A percentile compares a stretch with the other conserved stretches of the same genome.
phyloP scores from a whole-genome alignment of 2,797 vertebrate species.

The Mormyrus proboscirostris region DNA sequence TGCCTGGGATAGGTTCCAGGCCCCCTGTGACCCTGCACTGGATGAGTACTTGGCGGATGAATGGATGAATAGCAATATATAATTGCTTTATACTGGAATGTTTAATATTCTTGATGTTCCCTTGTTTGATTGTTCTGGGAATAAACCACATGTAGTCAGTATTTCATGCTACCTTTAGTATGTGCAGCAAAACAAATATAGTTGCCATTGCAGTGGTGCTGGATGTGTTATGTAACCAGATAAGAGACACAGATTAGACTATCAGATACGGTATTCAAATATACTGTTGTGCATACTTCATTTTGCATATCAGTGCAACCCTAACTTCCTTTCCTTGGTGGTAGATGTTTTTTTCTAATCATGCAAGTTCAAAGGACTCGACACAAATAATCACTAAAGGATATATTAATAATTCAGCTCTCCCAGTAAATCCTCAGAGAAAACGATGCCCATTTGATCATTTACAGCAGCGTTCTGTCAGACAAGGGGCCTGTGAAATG shows the following conservation, averaged over 20 bases:
- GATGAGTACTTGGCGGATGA: neutral
- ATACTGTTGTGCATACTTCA: neutral
- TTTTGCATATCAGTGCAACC: neutral
- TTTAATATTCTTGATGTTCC: neutral
- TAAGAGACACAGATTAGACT: neutral
- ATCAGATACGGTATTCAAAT: neutral
- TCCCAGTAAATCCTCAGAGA: neutral
- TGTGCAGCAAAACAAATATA: neutral
- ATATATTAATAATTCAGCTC: neutral
- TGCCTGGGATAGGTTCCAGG: neutral
- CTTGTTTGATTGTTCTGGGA: neutral
- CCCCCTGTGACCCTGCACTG: neutral
- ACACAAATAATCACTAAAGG: neutral
- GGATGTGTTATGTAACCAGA: neutral
- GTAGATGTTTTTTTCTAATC: neutral
- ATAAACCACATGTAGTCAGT: neutral
- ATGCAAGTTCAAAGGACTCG: neutral
- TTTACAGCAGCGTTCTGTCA: neutral
- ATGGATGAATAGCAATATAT: neutral
- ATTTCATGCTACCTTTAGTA: neutral
- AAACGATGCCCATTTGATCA: neutral
- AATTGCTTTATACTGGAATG: neutral
- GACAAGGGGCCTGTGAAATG: neutral
- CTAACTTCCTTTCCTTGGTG: neutral
- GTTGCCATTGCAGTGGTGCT: neutral